phyloP scores from a whole-genome alignment of 1,140 invertebrate species.

The Cyphomyrmex costatus region DNA sequence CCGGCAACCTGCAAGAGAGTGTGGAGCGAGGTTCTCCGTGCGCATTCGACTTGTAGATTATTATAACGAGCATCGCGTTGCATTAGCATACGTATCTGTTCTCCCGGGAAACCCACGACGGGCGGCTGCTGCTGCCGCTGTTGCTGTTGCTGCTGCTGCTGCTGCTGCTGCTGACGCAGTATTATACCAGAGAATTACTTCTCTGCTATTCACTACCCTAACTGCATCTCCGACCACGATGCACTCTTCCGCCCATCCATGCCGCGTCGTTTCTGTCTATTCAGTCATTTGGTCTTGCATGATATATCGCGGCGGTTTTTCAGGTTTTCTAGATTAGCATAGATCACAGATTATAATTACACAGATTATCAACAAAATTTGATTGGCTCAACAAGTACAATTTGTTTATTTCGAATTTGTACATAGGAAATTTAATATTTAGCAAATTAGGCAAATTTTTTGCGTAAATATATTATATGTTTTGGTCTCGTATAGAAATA shows the following conservation, averaged over 20 bases:
- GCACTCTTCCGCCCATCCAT: neutral
- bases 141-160: neutral
- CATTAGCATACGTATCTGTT: conserved; percentile 80
- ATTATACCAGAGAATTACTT: conserved; percentile 56
- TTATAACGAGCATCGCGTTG: conserved; percentile 80
- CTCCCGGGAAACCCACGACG: conserved; percentile 59
- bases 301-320: neutral
- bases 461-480: neutral
- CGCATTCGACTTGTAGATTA: conserved; percentile 78
- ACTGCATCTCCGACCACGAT: conserved; percentile 23
- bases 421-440: neutral
- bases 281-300: neutral
- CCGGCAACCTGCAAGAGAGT: conserved; percentile 77
- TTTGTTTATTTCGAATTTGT: neutral
- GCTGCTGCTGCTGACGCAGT: conserved; percentile 48
- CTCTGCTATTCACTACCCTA: conserved; percentile 15
- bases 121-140: conserved; percentile 13
- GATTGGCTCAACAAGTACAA: neutral
- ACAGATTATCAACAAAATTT: neutral
- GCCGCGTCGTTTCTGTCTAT: neutral
- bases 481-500: neutral
- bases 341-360: neutral
- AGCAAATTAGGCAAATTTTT: neutral
- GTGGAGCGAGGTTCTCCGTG: conserved; percentile 69
- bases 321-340: neutral